A percentile compares a stretch with the other conserved stretches of the same genome.
These are phyloP conservation scores for Drosophila neocordata DNA, from an alignment of 1,140 invertebrate genomes.

Conservation along the genomic window DNA sequence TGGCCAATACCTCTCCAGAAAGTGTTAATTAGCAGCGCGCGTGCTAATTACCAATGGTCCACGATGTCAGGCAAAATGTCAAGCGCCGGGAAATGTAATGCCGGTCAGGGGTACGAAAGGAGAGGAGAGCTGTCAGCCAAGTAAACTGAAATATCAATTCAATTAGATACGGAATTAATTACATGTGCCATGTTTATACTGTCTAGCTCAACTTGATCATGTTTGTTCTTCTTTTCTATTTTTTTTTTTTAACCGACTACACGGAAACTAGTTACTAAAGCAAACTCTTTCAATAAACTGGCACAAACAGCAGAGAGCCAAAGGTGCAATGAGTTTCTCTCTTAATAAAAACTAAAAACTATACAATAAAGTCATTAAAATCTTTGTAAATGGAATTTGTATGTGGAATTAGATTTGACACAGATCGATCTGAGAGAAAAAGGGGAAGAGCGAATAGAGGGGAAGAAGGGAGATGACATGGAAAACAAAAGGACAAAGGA, in stretches of 20 bases:
- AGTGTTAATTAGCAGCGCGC: constrained; percentile 71
- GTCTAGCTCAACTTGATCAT: not conserved
- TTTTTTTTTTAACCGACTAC: no score
- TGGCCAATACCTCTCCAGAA: constrained; percentile 38
- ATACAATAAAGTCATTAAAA: no score
- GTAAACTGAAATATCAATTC: constrained; percentile 34
- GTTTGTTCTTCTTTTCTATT: not conserved
- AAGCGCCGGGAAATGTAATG: constrained; percentile 31
- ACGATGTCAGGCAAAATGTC: constrained; percentile 42
- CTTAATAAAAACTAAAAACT: no score
- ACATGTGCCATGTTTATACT: not conserved
- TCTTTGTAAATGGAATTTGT: no score
- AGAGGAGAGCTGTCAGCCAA: not conserved
- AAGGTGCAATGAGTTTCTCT: no score
- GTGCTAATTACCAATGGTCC: constrained; percentile 61
- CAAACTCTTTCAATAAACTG: no score
- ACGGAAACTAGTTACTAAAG: not conserved
- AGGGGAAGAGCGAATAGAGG: no score
- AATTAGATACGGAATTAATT: constrained; percentile 22
- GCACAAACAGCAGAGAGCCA: not conserved
- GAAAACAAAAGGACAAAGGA: no score
- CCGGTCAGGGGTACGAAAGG: constrained; percentile 32
- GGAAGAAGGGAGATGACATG: no score
- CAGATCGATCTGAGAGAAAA: no score
- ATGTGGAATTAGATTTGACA: no score